Evolutionary conservation across 1,140 invertebrate genomes (phyloP), one percentile per base, ranked within the genome.

Genomic region (Dendrolimus punctatus): DNA sequence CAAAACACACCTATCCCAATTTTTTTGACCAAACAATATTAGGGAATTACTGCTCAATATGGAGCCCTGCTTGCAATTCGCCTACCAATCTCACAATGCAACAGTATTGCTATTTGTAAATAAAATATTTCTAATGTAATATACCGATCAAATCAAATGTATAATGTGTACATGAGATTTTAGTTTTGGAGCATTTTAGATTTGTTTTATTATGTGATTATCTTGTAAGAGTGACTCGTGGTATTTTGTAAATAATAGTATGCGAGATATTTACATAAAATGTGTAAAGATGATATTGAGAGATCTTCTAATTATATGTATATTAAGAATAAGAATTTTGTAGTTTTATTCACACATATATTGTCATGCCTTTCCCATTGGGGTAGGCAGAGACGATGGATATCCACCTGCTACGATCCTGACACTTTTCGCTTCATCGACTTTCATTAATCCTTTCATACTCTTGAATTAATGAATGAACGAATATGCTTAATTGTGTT

Each of bases 261-360:
- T 57, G 64, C 58, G 60, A 62, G 64, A 66, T 74, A 71, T 74
- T 64, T 77, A 72, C 64, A 56, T 46, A 23, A 23, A 23, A 23
- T 23, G 23, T 23, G 68, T 70, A 59, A 76, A 77, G 64, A 73
- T 71, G 58, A 73, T 75, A 78, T 76, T 80, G 68, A 80, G 69
- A 78, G 75, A 77, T 80, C 75, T 76, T 78, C 73, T 68, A 75
- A 79, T 68, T 80, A 80, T 79, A 79, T 76, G 67, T 68, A 75
- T 70, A 73, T 64, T 68, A 76, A 74, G 43, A 45, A 10, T 44
- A 6, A 9, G 8, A n/a, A 9, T 51, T 45, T n/a, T 37, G 10
- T 44, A 44, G 40, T 39, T 50, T 23, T 23, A 23, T 41, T 50
- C 23, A 40, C 36, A 41, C 2, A 4, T 2, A 47, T 23, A 6